Evolutionary conservation across 1,140 invertebrate species (phyloP), one percentile per base, ranked within the genome.

Genomic region (Glomeris maerens): DNA sequence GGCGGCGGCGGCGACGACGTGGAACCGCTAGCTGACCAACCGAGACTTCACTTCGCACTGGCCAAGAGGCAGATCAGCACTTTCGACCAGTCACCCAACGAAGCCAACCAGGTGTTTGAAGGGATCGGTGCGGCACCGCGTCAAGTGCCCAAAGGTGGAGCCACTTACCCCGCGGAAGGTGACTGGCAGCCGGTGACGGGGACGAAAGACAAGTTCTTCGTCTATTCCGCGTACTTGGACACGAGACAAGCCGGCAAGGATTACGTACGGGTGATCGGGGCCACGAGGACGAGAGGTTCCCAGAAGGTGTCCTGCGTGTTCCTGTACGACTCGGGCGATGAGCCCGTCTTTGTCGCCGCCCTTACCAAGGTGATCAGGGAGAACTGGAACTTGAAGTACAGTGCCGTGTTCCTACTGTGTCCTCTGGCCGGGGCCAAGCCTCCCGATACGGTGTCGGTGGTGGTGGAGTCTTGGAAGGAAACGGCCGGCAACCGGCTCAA

Each of bases 311-410:
- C 80, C 74, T 92, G 88, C 60, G 73, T 83, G n/a, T 72, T 90
- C 40, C 89, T 84, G 80, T 83, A 86, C 58, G 58, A 71, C 31
- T 53, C 61, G 66, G 47, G 55, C 39, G 52, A 26, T 26, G 41
- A 54, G n/a, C 57, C 51, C 38, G 60, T 55, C 17, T 59, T 59
- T 3, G 61, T 66, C 20, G 54, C 55, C 39, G 68, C 60, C 25
- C 59, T 58, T 22, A 64, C 71, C 27, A 64, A 83, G 76, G 75
- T 83, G 0, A 92, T 93, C 27, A 71, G 86, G 25, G 89, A 94
- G 66, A 91, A 92, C 65, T 94, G 88, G 88, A 92, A 90, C 64
- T 67, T 92, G 2, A 88, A 88, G 61, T 94, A 90, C 66, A 91
- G 85, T 58, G 89, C 88, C 5, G 84, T 81, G 55, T 93, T 92